These are phyloP conservation scores for Uria aalge DNA, from an alignment of 2,113 vertebrate genomes.

Conservation along the genomic window DNA sequence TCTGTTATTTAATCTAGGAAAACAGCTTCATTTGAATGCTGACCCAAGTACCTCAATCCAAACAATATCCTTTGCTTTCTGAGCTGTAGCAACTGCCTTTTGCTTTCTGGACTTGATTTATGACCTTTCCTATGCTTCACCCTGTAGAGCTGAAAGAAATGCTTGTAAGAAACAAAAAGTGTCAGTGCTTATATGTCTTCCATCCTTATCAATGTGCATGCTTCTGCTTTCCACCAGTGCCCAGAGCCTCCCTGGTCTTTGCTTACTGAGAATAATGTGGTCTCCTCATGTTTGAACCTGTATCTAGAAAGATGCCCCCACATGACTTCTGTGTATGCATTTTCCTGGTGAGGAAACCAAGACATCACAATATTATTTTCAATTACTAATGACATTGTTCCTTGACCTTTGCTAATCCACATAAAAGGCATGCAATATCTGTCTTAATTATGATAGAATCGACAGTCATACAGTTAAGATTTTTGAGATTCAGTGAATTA, in stretches of 20 bases:
- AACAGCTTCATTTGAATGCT: neutral
- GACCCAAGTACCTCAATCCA: neutral
- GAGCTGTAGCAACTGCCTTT: neutral
- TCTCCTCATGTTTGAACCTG: neutral
- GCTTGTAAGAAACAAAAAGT: neutral
- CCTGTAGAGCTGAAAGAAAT: neutral
- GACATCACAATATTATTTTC: neutral
- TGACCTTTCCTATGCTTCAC: neutral
- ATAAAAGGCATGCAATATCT: neutral
- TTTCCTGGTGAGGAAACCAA: neutral
- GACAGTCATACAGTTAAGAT: neutral
- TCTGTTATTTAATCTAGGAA: neutral
- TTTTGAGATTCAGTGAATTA: neutral
- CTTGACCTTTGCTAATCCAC: neutral
- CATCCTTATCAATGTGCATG: neutral
- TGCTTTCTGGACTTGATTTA: neutral
- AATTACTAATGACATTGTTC: neutral
- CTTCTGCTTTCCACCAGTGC: neutral
- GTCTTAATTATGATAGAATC: neutral
- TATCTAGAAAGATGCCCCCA: neutral
- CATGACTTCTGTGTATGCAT: accelerated
- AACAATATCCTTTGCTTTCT: neutral
- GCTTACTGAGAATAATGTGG: neutral
- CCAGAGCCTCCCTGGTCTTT: neutral
- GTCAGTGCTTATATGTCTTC: neutral